Percentiles rank a stretch among this genome's conserved stretches.
phyloP scores from a whole-genome alignment of 2,888 invertebrate species.

The Smittia sp. region DNA sequence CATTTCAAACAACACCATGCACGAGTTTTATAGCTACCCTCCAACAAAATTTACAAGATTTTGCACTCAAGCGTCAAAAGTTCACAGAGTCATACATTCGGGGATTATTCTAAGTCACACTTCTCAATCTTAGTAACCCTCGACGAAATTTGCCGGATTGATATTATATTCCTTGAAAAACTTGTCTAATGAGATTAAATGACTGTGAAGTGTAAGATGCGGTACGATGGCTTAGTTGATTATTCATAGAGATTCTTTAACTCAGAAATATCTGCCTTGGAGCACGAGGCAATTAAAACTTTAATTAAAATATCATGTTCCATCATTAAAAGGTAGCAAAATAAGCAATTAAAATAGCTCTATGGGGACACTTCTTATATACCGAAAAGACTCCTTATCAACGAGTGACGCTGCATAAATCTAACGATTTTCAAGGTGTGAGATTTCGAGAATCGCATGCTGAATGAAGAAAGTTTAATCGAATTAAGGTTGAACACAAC shows the following conservation, averaged over 20 bases:
- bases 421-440: background rate
- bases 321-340: background rate
- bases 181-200: slow-evolving; percentile 38
- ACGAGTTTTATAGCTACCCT: background rate
- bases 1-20: no score
- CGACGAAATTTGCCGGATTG: slow-evolving; percentile 39
- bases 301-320: slow-evolving; percentile 39
- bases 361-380: background rate
- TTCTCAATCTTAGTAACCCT: slow-evolving; percentile 42
- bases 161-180: background rate
- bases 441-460: background rate
- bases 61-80: slow-evolving; percentile 33
- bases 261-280: background rate
- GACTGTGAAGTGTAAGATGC: slow-evolving; percentile 32
- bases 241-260: background rate
- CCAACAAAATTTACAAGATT: slow-evolving; percentile 21
- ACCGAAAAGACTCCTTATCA: background rate
- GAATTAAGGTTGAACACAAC: slow-evolving; percentile 29
- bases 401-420: background rate
- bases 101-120: slow-evolving; percentile 12
- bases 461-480: background rate
- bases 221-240: slow-evolving; percentile 14
- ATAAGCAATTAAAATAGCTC: slow-evolving; percentile 2
- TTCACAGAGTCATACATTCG: background rate
- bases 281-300: slow-evolving; percentile 28